Evolutionary conservation across 2,113 vertebrate genomes (phyloP).

Genomic region (Tympanuchus pallidicinctus): DNA sequence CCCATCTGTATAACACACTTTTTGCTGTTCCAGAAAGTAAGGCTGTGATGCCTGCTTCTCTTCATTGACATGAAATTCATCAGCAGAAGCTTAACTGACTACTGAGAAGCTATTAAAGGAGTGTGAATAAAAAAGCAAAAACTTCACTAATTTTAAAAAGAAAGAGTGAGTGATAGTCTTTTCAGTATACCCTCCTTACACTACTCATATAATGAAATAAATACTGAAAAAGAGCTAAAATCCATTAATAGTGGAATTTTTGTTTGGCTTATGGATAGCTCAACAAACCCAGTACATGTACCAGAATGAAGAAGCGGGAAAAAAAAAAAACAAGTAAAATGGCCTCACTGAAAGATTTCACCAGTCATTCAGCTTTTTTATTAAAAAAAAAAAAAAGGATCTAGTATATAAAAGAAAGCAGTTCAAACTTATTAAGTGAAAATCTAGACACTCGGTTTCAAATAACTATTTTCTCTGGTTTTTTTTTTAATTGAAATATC

Average conservation of each 20-base stretch:
- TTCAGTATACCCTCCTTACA: not conserved
- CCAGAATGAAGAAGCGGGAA: not conserved
- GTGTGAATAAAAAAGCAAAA: rapidly evolving
- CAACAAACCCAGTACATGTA: not conserved
- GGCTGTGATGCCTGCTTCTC: not conserved
- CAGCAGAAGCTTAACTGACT: not conserved
- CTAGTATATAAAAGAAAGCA: not conserved
- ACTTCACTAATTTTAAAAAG: not conserved
- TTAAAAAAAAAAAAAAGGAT: not conserved
- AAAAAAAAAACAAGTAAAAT: not conserved
- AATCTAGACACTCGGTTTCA: not conserved
- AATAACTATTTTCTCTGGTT: not conserved
- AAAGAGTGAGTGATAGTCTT: not conserved
- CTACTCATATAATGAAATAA: not conserved
- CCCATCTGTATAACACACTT: not conserved
- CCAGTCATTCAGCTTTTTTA: not conserved
- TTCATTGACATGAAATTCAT: not conserved
- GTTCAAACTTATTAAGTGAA: not conserved
- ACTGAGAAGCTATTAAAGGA: not conserved
- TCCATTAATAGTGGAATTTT: not conserved
- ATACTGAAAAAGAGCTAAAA: not conserved
- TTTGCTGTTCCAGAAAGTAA: not conserved
- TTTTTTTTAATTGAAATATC: not conserved
- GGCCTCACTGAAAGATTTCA: not conserved
- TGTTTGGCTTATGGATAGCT: not conserved